These are phyloP conservation scores for Valencia hispanica DNA, from an alignment of 2,797 vertebrate genomes.

Conservation along the genomic window DNA sequence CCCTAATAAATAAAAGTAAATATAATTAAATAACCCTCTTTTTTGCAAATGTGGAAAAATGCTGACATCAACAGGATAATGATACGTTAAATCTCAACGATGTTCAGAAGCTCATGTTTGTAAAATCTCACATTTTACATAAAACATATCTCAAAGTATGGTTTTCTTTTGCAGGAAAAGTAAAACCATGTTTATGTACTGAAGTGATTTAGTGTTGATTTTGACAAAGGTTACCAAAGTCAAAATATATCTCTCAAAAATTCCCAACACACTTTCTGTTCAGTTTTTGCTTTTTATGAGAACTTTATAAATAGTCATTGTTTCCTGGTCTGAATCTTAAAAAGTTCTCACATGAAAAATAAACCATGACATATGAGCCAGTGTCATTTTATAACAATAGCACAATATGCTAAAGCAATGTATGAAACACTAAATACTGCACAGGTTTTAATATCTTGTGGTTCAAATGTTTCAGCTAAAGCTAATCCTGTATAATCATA, in stretches of 20 bases:
- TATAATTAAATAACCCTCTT: background rate
- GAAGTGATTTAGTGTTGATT: background rate
- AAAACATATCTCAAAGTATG: background rate
- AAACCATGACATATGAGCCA: background rate
- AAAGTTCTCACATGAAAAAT: background rate
- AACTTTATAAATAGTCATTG: background rate
- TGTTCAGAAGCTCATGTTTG: background rate
- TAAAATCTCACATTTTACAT: background rate
- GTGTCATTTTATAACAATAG: background rate
- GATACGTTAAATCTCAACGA: background rate
- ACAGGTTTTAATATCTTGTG: background rate
- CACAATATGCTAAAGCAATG: background rate
- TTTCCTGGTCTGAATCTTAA: background rate
- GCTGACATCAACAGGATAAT: background rate
- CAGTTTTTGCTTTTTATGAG: background rate
- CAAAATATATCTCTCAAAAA: background rate
- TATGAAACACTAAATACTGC: background rate
- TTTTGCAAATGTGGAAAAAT: background rate
- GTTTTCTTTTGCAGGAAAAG: background rate
- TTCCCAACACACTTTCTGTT: background rate
- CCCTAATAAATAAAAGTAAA: constrained; percentile 40
- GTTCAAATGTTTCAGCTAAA: background rate
- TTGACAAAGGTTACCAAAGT: background rate
- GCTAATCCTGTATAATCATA: background rate
- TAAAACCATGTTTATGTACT: background rate